Base-by-base conservation (phyloP, 2,888 invertebrate species). In the Chloroclysta siterata region DNA sequence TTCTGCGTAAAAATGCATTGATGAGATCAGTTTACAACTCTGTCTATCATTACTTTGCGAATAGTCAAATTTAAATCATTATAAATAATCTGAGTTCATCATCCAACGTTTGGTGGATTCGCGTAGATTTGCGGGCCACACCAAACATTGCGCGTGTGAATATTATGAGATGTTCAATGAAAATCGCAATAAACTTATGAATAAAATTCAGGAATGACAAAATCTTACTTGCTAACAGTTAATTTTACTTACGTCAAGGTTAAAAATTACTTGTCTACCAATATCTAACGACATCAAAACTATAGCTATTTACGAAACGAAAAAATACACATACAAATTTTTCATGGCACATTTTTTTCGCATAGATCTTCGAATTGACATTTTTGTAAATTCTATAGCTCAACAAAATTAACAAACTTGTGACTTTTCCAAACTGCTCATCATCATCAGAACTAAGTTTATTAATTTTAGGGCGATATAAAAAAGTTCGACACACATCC, bases 131-230 rank as follows among this genome's bases (percentile, higher is more conserved):
- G 63, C 66, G 47, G n/a, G 58, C 41, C 56, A 33, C 33, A 66
- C 65, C 64, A 60, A 57, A 60, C 39, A 61, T 54, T 65, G 60
- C 63, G 22, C 46, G 51, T 47, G 51, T 66, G 65, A 66, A 65
- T 65, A 63, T 62, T 47, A 67, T 55, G 50, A 63, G 53, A 53
- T 53, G 58, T 55, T 66, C 57, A 63, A 60, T 64, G 65, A 64
- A 65, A 68, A 70, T 64, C 63, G 65, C 62, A 57, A 56, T 65
- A 55, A 53, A 64, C 65, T 65, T 65, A 72, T 58, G 61, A 56
- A 60, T 65, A 60, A 52, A 65, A 71, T 72, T 73, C 66, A 79
- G 82, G 83, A 83, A 83, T 83, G 83, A 82, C 78, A 79, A 81
- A 76, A 65, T 58, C 65, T 65, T 65, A 65, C 53, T n/a, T 11